phyloP scores from a whole-genome alignment of 2,797 vertebrate genomes.

The Ispidina lecontei region DNA sequence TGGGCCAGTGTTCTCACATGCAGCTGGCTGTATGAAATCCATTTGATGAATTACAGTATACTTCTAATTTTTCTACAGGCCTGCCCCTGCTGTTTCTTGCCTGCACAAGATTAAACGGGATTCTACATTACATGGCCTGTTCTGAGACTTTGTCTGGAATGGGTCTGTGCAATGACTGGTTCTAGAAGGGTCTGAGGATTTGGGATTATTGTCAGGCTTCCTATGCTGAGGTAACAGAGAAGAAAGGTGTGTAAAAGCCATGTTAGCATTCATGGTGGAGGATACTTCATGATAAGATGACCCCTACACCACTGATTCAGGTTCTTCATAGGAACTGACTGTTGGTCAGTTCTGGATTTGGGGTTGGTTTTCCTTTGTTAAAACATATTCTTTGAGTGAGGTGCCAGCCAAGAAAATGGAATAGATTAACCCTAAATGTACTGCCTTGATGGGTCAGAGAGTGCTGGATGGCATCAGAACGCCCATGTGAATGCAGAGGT shows the following conservation, averaged over 20 bases:
- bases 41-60: conserved; percentile 46
- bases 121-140: not conserved
- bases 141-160: not conserved
- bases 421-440: not conserved
- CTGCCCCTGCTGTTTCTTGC: conserved; percentile 38
- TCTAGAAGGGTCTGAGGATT: not conserved
- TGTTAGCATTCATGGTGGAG: not conserved
- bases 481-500: not conserved
- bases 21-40: conserved; percentile 62
- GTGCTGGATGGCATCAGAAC: not conserved
- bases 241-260: not conserved
- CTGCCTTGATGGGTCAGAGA: not conserved
- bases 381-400: not conserved
- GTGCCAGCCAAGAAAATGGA: not conserved
- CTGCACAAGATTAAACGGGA: conserved; percentile 19
- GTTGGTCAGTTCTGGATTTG: not conserved
- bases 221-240: not conserved
- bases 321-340: not conserved
- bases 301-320: not conserved
- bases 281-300: not conserved
- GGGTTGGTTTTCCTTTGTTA: not conserved
- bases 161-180: not conserved
- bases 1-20: not conserved
- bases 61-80: conserved; percentile 14
- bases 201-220: not conserved